Conservation (phyloP, 2,113 vertebrate species). For the Siphamia tubifer region DNA sequence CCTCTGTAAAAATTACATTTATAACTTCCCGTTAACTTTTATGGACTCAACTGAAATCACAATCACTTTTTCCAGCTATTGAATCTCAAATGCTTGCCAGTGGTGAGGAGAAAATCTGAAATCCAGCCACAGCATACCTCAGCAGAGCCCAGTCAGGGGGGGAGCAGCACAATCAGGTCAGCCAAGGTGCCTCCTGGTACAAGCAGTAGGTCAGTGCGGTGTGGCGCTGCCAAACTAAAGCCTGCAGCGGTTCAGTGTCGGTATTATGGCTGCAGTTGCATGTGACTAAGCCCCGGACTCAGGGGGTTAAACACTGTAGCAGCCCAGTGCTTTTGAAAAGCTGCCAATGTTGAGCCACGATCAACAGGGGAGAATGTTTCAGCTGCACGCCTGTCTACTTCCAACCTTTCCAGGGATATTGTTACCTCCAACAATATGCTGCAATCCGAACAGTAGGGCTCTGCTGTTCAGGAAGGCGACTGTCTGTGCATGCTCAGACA, state of each 20-base stretch:
- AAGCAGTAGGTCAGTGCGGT: constrained; percentile 10
- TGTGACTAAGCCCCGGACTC: constrained; percentile 23
- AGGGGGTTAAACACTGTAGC: neutral
- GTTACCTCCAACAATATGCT: neutral
- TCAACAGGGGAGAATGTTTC: constrained; percentile 1
- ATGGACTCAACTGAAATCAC: too few relatives aligned
- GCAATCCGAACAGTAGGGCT: neutral
- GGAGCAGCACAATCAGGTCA: neutral
- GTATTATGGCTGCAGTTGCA: neutral
- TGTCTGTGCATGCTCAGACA: neutral
- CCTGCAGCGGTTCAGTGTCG: neutral
- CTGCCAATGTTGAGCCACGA: constrained; percentile 17
- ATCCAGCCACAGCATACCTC: neutral
- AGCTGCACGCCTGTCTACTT: constrained; percentile 9
- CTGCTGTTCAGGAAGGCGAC: neutral
- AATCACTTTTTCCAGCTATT: too few relatives aligned
- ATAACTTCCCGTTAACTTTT: too few relatives aligned
- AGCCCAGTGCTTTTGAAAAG: constrained; percentile 35
- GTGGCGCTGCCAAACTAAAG: neutral
- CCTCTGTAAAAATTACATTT: too few relatives aligned
- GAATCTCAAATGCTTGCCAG: too few relatives aligned
- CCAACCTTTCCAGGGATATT: neutral
- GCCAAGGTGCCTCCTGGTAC: constrained; percentile 23
- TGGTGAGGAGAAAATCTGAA: neutral
- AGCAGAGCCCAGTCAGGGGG: constrained; percentile 6